These are phyloP conservation scores for Amazona vittata DNA, from an alignment of 2,113 vertebrate genomes.

Conservation along the genomic window DNA sequence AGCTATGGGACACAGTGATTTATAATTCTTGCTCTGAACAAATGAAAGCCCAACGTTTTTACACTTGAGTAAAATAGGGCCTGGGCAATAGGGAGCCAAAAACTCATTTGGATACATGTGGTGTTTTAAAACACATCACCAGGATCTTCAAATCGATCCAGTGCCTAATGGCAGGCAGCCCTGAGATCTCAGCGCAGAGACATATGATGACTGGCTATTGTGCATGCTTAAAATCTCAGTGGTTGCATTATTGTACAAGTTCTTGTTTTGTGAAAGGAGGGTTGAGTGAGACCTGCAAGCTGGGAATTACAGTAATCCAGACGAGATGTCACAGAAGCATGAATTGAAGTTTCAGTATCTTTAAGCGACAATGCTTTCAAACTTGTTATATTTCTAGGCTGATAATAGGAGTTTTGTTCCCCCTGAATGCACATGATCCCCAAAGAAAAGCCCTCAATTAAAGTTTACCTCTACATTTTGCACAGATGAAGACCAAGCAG, in stretches of 20 bases:
- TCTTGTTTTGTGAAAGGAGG: slow-evolving; percentile 34
- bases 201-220: slow-evolving; percentile 9
- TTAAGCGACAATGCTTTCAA: slow-evolving; percentile 31
- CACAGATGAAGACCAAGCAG: slow-evolving; percentile 44
- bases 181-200: slow-evolving; percentile 36
- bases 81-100: slow-evolving; percentile 72
- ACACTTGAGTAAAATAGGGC: slow-evolving; percentile 70
- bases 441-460: slow-evolving; percentile 71
- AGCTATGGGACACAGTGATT: slow-evolving; percentile 48
- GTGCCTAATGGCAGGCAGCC: slow-evolving; percentile 44
- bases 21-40: slow-evolving; percentile 56
- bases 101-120: slow-evolving; percentile 77
- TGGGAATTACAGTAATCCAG: slow-evolving; percentile 69
- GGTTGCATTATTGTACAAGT: not conserved
- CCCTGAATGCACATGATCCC: slow-evolving; percentile 50
- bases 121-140: slow-evolving; percentile 71
- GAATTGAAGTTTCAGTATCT: slow-evolving; percentile 65
- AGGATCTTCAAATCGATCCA: slow-evolving; percentile 60
- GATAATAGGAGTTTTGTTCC: slow-evolving; percentile 61
- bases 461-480: slow-evolving; percentile 42
- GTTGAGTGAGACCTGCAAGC: slow-evolving; percentile 40
- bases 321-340: slow-evolving; percentile 54
- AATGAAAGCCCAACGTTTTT: slow-evolving; percentile 69
- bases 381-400: slow-evolving; percentile 62
- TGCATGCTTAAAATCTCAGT: slow-evolving; percentile 58